These are phyloP conservation scores for Silvanus unidentatus DNA, from an alignment of 2,888 invertebrate species.

Conservation along the genomic window DNA sequence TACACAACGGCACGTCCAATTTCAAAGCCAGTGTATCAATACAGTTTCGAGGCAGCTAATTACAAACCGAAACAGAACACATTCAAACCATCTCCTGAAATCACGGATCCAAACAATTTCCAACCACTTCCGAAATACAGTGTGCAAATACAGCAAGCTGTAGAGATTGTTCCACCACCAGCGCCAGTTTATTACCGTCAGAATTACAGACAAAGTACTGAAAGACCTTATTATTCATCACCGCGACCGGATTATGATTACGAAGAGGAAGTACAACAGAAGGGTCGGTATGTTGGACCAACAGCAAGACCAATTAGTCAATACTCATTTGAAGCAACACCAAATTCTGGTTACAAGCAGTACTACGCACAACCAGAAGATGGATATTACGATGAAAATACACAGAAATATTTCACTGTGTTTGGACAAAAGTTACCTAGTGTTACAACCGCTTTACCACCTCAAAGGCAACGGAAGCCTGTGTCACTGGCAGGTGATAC, in stretches of 20 bases:
- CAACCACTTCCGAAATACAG: conserved; percentile 38
- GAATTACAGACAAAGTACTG: conserved; percentile 14
- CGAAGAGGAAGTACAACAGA: conserved; percentile 41
- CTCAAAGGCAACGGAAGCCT: conserved; percentile 27
- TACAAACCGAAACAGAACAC: conserved; percentile 41
- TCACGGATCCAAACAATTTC: conserved; percentile 25
- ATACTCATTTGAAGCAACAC: conserved; percentile 41
- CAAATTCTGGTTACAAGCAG: conserved; percentile 49
- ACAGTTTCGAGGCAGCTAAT: conserved; percentile 61
- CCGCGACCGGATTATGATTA: conserved; percentile 47
- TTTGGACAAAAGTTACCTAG: conserved; percentile 64
- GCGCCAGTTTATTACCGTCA: conserved; percentile 24
- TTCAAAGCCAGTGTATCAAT: conserved; percentile 63
- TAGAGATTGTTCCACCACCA: conserved; percentile 37
- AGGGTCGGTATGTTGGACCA: conserved; percentile 32
- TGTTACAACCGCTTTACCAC: conserved; percentile 43
- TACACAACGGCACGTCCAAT: conserved; percentile 54
- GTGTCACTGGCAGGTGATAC: conserved; percentile 60
- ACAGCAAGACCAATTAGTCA: conserved; percentile 34
- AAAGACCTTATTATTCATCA: conserved; percentile 53
- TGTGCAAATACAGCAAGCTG: conserved; percentile 43
- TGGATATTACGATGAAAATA: conserved; percentile 64
- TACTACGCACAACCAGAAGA: conserved; percentile 68
- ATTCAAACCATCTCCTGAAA: conserved; percentile 31
- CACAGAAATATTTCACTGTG: conserved; percentile 67